Base-by-base conservation (phyloP, 2,797 vertebrate species). In the Molothrus ater region DNA sequence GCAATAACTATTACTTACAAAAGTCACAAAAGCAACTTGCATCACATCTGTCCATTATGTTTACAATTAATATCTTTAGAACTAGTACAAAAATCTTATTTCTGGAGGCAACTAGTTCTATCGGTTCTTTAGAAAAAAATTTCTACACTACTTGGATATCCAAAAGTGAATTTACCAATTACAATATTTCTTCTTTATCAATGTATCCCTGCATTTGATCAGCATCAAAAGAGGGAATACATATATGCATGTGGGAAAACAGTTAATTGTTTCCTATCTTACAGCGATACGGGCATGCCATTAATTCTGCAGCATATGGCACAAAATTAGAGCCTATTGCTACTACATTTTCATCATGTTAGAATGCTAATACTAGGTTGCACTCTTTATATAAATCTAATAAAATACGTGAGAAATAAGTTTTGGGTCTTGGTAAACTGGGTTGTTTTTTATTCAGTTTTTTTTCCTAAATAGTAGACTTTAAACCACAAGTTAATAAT, bases 301-400 rank as follows among this genome's bases (percentile, higher is more conserved):
- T 95, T 96, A 95, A 91, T 91, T 94, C 75, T 80, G 76, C 79
- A 94, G 72, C 91, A 95, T 90, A 95, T 83, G 71, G 83, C 60
- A 91, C 85, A 95, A 86, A 94, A 93, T 93, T 88, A 96, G 72
- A 80, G 32, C 48, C 80, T 79, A 76, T 53, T 83, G 48, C 82
- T 81, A 53, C 60, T 53, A 68, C 32, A 54, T 96, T 91, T 92
- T 95, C 80, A 71, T 64, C 42, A 15, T 14, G 50, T 86, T 92
- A 89, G 66, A 81, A 80, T 51, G 51, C 61, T 90, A 92, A 92
- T 80, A 64, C 26, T 63, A 57, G 31, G 17, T 72, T 14, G 1
- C 11, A 68, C 6, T 75, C 64, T 59, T 69, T 25, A 54, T 57
- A 79, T 40, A 78, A 75, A 43, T 61, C 32, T 43, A 68, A 73